Conservation (phyloP, 1,140 invertebrate species). For the Sitobion miscanthi region DNA sequence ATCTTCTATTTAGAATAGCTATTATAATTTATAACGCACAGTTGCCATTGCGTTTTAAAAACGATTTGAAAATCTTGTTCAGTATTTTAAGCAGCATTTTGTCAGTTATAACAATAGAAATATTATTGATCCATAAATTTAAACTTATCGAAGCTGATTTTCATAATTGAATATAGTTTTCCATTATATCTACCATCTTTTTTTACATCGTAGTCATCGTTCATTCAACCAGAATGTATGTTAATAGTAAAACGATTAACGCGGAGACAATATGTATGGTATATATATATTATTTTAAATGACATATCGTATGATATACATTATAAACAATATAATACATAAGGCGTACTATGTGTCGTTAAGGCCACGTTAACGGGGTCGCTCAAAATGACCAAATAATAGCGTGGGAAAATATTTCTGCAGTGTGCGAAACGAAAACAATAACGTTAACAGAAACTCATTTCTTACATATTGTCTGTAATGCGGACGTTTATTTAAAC, state of each 20-base stretch:
- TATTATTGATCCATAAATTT: neutral
- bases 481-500: neutral
- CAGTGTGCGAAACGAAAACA: neutral
- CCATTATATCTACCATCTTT: neutral
- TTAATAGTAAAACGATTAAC: too few species aligned
- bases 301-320: too few species aligned
- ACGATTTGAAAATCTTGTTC: neutral
- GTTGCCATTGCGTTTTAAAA: neutral
- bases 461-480: neutral
- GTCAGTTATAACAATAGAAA: neutral
- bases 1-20: neutral
- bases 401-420: conserved; percentile 27
- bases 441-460: neutral
- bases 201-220: neutral
- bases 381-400: neutral
- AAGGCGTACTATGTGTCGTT: neutral
- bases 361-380: neutral
- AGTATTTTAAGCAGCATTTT: neutral
- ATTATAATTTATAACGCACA: neutral
- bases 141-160: neutral
- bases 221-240: too few species aligned
- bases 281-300: neutral
- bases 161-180: neutral
- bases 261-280: too few species aligned
- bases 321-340: too few species aligned